These are phyloP conservation scores for Ceryle rudis DNA, from an alignment of 2,797 vertebrate species.

Conservation along the genomic window DNA sequence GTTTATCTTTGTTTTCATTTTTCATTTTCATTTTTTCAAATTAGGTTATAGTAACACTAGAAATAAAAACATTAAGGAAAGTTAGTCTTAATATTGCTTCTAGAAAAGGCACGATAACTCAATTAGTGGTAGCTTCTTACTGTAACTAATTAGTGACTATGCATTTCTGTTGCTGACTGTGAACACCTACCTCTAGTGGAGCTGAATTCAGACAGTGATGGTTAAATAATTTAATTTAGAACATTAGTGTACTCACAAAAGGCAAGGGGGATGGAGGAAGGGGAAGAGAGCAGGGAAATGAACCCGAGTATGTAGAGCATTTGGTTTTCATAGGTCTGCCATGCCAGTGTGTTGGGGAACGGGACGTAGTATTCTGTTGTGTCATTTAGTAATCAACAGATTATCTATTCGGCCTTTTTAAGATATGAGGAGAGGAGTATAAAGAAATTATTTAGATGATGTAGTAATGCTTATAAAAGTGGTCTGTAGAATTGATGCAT, in stretches of 20 bases:
- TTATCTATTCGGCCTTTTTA: not conserved
- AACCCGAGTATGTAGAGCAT: not conserved
- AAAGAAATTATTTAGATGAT: not conserved
- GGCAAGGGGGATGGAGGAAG: not conserved
- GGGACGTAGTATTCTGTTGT: not conserved
- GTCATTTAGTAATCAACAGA: not conserved
- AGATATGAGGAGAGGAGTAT: not conserved
- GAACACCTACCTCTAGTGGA: not conserved
- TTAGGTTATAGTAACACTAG: not conserved
- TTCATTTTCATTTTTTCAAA: constrained; percentile 9
- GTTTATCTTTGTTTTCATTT: constrained; percentile 35
- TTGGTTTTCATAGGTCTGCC: not conserved
- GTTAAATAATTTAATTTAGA: constrained; percentile 23
- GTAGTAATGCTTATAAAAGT: not conserved
- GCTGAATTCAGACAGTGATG: not conserved
- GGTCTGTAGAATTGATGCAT: not conserved
- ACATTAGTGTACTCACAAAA: not conserved
- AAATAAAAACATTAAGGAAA: constrained; percentile 29
- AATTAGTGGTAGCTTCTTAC: constrained; percentile 32
- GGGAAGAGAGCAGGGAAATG: no score
- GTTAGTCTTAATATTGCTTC: constrained; percentile 28
- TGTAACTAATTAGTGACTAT: constrained; percentile 43
- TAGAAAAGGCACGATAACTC: constrained; percentile 3
- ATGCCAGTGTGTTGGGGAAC: not conserved
- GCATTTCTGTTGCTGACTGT: not conserved